Evolutionary conservation across 2,113 vertebrate species (phyloP).

Genomic region (zebrafish (Danio rerio)): DNA sequence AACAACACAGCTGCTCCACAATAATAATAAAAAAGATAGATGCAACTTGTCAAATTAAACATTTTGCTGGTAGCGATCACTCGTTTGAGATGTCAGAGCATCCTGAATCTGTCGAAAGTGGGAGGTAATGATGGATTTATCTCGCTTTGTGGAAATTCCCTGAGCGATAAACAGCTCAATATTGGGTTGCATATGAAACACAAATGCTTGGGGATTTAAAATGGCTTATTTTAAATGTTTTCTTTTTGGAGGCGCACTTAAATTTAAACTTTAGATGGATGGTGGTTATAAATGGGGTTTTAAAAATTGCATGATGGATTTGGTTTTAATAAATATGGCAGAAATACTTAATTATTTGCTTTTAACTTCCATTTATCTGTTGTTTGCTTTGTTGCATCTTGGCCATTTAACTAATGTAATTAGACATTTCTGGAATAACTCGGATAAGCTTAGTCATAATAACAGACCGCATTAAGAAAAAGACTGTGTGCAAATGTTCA

Average conservation of each 20-base stretch:
- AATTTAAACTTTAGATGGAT: background rate
- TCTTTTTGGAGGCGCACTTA: background rate
- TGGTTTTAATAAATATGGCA: background rate
- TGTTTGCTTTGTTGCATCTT: background rate
- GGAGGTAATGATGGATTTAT: constrained; percentile 37
- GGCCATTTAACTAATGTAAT: background rate
- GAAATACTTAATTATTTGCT: background rate
- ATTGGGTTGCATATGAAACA: background rate
- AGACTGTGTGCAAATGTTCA: background rate
- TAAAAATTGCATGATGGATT: background rate
- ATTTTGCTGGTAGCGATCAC: constrained; percentile 38
- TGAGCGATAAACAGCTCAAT: background rate
- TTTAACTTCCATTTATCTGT: background rate
- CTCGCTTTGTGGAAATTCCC: constrained; percentile 11
- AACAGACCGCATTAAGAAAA: background rate
- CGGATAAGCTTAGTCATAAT: background rate
- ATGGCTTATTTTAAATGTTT: background rate
- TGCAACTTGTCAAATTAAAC: constrained; percentile 43
- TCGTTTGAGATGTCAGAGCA: constrained; percentile 11
- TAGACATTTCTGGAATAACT: background rate
- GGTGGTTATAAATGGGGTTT: background rate
- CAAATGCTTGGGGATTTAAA: background rate
- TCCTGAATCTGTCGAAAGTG: constrained; percentile 7
- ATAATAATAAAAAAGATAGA: constrained; percentile 27
- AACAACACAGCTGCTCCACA: constrained; percentile 21